Evolutionary conservation across 2,797 vertebrate species (phyloP), one percentile per base, ranked within the genome.

Genomic region (Eulemur mongoz): DNA sequence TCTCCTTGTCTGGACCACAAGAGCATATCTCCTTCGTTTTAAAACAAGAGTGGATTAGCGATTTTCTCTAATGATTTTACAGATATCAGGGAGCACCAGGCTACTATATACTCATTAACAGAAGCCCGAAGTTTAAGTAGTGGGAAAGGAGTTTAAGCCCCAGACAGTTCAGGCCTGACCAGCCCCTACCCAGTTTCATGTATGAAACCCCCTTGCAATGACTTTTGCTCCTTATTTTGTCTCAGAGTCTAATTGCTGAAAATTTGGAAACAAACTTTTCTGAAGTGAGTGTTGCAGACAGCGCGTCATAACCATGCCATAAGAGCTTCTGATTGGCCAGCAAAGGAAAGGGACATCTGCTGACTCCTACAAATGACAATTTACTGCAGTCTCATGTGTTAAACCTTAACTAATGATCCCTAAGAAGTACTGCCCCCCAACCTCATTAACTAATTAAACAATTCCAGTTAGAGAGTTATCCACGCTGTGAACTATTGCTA

Each of bases 401-500:
- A 93, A 96, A 96, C 87, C 95, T 97, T 98, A 98, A 97, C 88
- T 97, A 98, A 97, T 90, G 81, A 97, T 96, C 96, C 97, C 89
- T 95, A 97, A 79, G 95, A 97, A 96, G 87, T 96, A 95, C 92
- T 96, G 97, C 93, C 98, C 96, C 97, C 94, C 87, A 94, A 23
- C 81, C 93, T 98, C 93, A 95, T 98, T 97, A 97, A 97, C 96
- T 94, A 98, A 98, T 98, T 98, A 98, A 97, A 97, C 96, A 98
- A 85, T 96, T 98, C 95, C 94, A 98, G 97, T 97, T 73, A 96
- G 98, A 98, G 93, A 96, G 72, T 96, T 98, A 96, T 79, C 95
- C 94, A 87, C 75, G 40, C 85, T 94, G 97, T 32, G 89, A 90
- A 98, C 97, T 97, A 96, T 96, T 96, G 92, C 96, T 97, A 72